A percentile compares a stretch with the other conserved stretches of the same genome.
phyloP scores from a whole-genome alignment of 2,797 vertebrate species.

The Periophthalmus magnuspinnatus region DNA sequence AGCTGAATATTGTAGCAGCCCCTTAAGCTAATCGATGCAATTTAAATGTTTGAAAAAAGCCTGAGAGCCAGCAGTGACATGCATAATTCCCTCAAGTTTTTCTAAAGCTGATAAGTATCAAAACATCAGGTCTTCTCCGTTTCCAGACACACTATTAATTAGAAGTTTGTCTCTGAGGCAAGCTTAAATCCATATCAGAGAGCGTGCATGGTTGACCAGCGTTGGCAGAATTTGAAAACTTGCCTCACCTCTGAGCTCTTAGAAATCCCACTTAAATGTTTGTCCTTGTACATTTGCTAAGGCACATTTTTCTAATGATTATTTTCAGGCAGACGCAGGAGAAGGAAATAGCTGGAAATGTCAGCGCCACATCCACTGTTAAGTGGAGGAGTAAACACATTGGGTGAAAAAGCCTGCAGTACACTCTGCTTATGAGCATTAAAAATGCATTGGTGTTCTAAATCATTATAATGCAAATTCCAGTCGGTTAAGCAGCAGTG shows the following conservation, averaged over 20 bases:
- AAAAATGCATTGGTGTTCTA: slow-evolving; percentile 72
- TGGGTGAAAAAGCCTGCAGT: slow-evolving; percentile 38
- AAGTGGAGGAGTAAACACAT: slow-evolving; percentile 54
- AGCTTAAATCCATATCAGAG: slow-evolving; percentile 18
- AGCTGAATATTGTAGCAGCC: slow-evolving; percentile 11
- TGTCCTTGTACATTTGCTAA: slow-evolving; percentile 34
- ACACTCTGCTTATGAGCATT: slow-evolving; percentile 71
- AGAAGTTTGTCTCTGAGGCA: slow-evolving; percentile 31
- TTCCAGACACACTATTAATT: slow-evolving; percentile 31
- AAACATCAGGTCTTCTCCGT: slow-evolving; percentile 29
- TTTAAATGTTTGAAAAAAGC: slow-evolving; percentile 22
- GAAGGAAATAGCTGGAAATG: slow-evolving; percentile 42
- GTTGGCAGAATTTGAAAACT: slow-evolving; percentile 25
- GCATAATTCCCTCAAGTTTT: slow-evolving; percentile 20
- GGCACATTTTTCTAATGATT: slow-evolving; percentile 28
- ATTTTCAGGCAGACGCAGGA: slow-evolving; percentile 26
- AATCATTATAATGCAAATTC: slow-evolving; percentile 77
- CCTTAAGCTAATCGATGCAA: slow-evolving; percentile 23
- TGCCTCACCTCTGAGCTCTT: slow-evolving; percentile 18
- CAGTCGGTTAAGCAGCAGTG: slow-evolving; percentile 67
- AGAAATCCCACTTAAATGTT: slow-evolving; percentile 21
- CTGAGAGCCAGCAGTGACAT: slow-evolving; percentile 16
- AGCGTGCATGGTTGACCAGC: slow-evolving; percentile 11
- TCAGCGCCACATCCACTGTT: slow-evolving; percentile 36
- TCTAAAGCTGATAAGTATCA: slow-evolving; percentile 37